Evolutionary conservation across 2,888 invertebrate species (phyloP).

Genomic region (Vannuccia rotundouncinata): DNA sequence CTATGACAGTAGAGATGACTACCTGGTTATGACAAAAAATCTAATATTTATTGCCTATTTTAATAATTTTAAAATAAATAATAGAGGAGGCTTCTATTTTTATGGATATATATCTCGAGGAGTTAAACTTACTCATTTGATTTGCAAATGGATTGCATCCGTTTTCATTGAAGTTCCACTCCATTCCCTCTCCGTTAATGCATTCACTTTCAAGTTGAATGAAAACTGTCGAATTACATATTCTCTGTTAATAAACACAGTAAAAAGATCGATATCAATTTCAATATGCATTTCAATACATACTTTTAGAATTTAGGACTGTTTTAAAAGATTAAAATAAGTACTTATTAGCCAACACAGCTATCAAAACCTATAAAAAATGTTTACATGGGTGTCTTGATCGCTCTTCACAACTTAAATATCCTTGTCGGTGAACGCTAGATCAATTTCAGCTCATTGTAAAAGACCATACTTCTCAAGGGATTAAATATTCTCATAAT

Average conservation of each 20-base stretch:
- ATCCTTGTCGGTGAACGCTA: too few relatives aligned
- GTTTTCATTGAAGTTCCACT: conserved; percentile 29
- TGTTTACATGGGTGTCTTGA: too few relatives aligned
- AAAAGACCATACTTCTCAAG: too few relatives aligned
- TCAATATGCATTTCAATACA: neutral
- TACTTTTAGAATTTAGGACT: too few relatives aligned
- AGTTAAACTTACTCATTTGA: conserved; percentile 13
- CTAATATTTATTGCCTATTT: neutral
- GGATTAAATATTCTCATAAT: neutral
- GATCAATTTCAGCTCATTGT: too few relatives aligned
- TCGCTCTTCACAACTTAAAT: too few relatives aligned
- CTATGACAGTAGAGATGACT: neutral
- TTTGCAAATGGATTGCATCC: conserved; percentile 16
- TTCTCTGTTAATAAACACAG: neutral
- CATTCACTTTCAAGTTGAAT: conserved; percentile 27
- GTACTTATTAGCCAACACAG: too few relatives aligned
- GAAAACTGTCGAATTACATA: conserved; percentile 7
- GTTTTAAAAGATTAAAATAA: too few relatives aligned
- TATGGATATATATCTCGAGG: too few relatives aligned
- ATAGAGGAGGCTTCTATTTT: too few relatives aligned
- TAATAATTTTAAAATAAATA: too few relatives aligned
- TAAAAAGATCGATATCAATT: neutral
- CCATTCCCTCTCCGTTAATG: conserved; percentile 21
- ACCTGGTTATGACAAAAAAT: neutral
- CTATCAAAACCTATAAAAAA: too few relatives aligned